phyloP scores from a whole-genome alignment of 2,113 vertebrate genomes.

The Gila orcuttii region DNA sequence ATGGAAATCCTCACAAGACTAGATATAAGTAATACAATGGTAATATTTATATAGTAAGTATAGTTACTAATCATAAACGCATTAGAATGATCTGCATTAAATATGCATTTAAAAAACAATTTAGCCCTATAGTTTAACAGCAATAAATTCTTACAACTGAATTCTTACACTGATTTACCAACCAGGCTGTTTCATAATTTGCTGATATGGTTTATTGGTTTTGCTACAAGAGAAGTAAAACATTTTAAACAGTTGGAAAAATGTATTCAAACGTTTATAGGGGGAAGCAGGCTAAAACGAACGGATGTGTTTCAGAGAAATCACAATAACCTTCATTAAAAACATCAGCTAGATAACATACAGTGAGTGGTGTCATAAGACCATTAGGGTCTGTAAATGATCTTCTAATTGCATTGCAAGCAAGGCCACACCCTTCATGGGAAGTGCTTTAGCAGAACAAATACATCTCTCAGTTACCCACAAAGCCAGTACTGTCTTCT shows the following conservation, averaged over 20 bases:
- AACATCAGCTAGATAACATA: background rate
- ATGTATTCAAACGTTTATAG: background rate
- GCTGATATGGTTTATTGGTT: background rate
- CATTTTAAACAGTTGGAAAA: background rate
- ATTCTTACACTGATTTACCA: background rate
- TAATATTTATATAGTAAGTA: no score
- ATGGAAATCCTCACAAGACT: background rate
- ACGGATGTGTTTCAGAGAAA: background rate
- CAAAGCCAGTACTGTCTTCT: background rate
- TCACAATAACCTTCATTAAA: background rate
- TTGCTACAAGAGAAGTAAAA: background rate
- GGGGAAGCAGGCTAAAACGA: background rate
- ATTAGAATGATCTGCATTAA: background rate
- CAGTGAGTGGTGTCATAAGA: background rate
- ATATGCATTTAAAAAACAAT: background rate
- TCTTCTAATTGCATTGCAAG: constrained; percentile 33
- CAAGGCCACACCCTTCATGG: constrained; percentile 47
- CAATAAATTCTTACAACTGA: background rate
- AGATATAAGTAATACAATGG: background rate
- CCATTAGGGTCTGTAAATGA: background rate
- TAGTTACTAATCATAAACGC: background rate
- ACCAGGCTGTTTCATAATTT: background rate
- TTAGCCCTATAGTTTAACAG: background rate
- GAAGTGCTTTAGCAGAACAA: constrained; percentile 15
- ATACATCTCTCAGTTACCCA: background rate